Evolutionary conservation across 2,888 invertebrate genomes (phyloP).

Genomic region (Sylvicola cinctus): DNA sequence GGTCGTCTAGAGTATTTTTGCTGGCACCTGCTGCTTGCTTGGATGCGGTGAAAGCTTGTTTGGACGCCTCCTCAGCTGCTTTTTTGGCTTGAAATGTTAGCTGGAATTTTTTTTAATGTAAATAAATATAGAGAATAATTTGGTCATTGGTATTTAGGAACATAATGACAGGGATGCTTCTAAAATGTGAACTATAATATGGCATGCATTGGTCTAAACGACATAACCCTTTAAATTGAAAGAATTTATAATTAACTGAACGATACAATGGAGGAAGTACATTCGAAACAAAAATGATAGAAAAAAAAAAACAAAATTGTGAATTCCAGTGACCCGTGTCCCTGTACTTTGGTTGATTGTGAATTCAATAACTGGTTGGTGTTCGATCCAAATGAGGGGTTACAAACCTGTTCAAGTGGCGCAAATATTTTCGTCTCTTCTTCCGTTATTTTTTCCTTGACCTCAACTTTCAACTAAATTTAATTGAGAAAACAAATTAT

Average conservation of each 20-base stretch:
- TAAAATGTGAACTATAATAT: too few species aligned
- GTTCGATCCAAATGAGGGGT: conserved; percentile 3
- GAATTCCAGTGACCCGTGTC: too few species aligned
- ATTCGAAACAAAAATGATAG: too few species aligned
- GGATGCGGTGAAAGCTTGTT: conserved; percentile 65
- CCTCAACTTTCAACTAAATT: conserved; percentile 35
- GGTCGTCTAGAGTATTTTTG: conserved; percentile 70
- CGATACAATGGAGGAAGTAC: background rate
- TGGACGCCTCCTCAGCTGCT: conserved; percentile 71
- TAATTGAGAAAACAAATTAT: too few species aligned
- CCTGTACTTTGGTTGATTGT: too few species aligned
- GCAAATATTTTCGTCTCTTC: conserved; percentile 56
- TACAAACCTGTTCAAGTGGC: conserved; percentile 60
- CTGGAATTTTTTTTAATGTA: conserved; percentile 22
- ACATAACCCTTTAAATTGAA: too few species aligned
- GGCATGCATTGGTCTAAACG: too few species aligned
- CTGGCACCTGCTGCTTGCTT: conserved; percentile 75
- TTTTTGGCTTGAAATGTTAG: conserved; percentile 74
- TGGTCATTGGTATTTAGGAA: too few species aligned
- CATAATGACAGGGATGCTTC: too few species aligned
- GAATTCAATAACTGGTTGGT: too few species aligned
- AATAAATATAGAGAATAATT: conserved; percentile 4
- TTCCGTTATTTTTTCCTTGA: conserved; percentile 38
- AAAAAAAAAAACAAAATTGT: too few species aligned
- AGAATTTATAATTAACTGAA: too few species aligned